Conservation (phyloP, 2,888 invertebrate species). For the Erannis defoliaria region DNA sequence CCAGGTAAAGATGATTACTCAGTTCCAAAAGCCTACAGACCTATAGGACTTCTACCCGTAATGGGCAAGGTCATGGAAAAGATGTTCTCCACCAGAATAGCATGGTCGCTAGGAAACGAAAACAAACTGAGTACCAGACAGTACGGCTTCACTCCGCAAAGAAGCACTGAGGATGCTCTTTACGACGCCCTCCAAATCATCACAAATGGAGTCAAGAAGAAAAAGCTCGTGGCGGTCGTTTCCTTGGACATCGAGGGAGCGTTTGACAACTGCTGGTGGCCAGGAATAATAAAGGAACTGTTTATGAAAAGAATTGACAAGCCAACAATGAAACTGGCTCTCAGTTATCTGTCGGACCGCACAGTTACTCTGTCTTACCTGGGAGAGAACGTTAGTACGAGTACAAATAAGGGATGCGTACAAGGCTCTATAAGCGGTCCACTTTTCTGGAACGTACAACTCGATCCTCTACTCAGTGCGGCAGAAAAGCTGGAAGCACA, state of each 20-base stretch:
- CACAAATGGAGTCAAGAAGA: background rate
- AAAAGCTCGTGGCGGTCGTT: background rate
- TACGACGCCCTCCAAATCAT: too few species aligned
- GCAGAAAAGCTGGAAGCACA: background rate
- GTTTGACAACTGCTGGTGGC: background rate
- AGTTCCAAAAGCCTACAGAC: background rate
- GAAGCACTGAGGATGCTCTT: too few species aligned
- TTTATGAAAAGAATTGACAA: too few species aligned
- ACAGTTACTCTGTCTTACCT: too few species aligned
- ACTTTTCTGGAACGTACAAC: background rate
- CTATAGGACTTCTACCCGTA: background rate
- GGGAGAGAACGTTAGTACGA: too few species aligned
- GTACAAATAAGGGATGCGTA: background rate
- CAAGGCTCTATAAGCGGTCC: background rate
- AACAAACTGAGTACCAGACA: background rate
- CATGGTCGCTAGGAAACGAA: too few species aligned
- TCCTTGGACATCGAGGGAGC: background rate
- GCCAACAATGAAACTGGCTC: background rate
- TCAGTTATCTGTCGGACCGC: background rate
- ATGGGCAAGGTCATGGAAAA: background rate
- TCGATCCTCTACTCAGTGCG: background rate
- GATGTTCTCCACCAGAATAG: background rate
- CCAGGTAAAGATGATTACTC: background rate
- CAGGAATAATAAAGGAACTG: background rate
- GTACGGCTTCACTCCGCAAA: background rate